Conservation (phyloP, 1,140 invertebrate genomes). For the Stegodyphus mimosarum region DNA sequence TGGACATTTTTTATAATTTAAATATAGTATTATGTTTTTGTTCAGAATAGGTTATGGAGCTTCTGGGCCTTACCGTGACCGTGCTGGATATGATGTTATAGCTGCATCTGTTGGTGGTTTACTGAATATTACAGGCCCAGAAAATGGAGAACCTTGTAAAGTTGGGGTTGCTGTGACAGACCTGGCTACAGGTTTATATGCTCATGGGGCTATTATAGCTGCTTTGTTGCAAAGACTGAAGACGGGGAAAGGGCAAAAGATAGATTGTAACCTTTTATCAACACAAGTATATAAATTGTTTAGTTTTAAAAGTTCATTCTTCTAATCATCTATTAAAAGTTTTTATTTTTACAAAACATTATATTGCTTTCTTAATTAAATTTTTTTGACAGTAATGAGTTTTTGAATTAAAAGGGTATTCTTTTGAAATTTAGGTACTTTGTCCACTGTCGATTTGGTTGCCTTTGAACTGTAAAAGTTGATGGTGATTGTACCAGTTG, state of each 20-base stretch:
- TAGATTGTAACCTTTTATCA: conserved; percentile 93
- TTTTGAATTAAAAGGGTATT: too few relatives aligned
- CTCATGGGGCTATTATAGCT: conserved; percentile 94
- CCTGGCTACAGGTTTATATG: conserved; percentile 91
- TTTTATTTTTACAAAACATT: neutral
- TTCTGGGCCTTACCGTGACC: conserved; percentile 83
- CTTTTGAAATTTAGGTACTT: too few relatives aligned
- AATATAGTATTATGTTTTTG: neutral
- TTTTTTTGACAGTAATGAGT: neutral
- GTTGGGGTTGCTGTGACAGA: conserved; percentile 94
- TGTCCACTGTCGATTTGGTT: too few relatives aligned
- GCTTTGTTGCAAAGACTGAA: conserved; percentile 82
- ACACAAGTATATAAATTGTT: conserved; percentile 76
- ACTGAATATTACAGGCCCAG: conserved; percentile 87
- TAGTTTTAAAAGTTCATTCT: neutral
- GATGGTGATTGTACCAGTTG: too few relatives aligned
- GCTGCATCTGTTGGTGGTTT: conserved; percentile 92
- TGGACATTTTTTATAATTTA: too few relatives aligned
- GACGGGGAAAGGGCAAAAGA: conserved; percentile 88
- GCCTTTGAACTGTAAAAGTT: too few relatives aligned
- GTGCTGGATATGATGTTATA: conserved; percentile 95
- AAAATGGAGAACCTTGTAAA: conserved; percentile 87
- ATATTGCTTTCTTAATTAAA: neutral
- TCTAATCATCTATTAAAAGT: too few relatives aligned
- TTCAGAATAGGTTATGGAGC: conserved; percentile 79